Base-by-base conservation (phyloP, 2,113 vertebrate species). In the Phaetusa simplex region DNA sequence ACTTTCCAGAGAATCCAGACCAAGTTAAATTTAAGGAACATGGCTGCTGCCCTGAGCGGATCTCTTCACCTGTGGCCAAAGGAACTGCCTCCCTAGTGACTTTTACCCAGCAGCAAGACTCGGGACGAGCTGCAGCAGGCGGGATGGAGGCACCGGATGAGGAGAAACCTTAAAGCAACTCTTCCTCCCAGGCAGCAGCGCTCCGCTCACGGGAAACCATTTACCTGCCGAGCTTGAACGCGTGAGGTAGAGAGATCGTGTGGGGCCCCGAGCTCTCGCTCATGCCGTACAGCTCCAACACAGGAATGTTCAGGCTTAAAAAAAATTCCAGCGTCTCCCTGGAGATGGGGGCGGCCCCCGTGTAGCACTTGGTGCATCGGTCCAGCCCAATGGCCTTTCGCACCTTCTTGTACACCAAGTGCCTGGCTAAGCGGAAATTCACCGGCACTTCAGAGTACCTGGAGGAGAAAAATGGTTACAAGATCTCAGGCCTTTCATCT, bases 271-370 rank as follows among this genome's bases (percentile, higher is more conserved):
- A 97, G 98, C 98, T 98, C 92, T 99, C 99, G 0, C 98, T 99
- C 99, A 99, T 98, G 38, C 99, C 99, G 2, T 99, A 99, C 58
- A 99, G 97, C 95, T 99, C 99, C 1, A 98, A 97, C 19, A 99
- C 83, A 0, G 98, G 99, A 5, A 99, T 98, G 90, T 99, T 98
- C 42, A 99, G 98, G 86, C 99, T 99, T n/a, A 99, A 92, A 65
- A 99, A 99, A 97, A 99, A 99, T 47, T 99, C 98, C 47, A 99
- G 90, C 0, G 99, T 99, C 27, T 99, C 99, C 53, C 98, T 98
- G 94, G 98, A 97, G 67, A 99, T 99, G 58, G 99, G 99, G 1
- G 99, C 99, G 1, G 99, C 99, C 7, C 98, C 99, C 0, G 99
- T 98, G 97, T 98, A 98, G 90, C 99, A 99, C 72, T 80, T 97